Conservation (phyloP, 2,797 vertebrate species). For the Aeoliscus strigatus region DNA sequence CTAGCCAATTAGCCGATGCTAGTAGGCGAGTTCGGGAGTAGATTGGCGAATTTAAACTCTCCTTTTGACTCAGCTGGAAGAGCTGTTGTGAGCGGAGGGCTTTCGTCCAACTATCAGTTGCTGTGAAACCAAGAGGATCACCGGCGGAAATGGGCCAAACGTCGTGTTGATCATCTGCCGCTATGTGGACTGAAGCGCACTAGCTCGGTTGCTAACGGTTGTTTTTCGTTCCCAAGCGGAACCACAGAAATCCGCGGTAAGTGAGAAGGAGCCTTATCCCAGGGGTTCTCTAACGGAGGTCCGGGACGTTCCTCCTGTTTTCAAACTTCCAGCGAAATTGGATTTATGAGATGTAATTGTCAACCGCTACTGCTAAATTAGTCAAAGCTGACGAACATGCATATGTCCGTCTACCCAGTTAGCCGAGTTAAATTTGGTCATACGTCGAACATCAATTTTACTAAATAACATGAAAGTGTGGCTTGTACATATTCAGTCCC, state of each 20-base stretch:
- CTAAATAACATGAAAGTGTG: too few species aligned
- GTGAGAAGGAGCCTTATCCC: constrained; percentile 13
- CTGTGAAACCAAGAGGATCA: not conserved
- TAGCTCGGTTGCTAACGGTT: constrained; percentile 54
- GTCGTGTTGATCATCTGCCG: constrained; percentile 21
- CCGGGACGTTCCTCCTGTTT: too few species aligned
- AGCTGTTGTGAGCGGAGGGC: not conserved
- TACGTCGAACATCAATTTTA: too few species aligned
- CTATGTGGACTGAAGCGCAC: constrained; percentile 47
- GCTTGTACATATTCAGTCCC: too few species aligned
- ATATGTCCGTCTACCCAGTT: too few species aligned
- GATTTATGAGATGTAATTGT: too few species aligned
- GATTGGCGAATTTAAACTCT: constrained; percentile 2
- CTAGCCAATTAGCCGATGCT: constrained; percentile 47
- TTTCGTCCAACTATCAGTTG: not conserved
- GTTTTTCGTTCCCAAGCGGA: constrained; percentile 58
- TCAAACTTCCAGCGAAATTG: too few species aligned
- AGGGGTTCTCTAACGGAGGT: constrained; percentile 1
- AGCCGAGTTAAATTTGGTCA: too few species aligned
- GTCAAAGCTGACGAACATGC: too few species aligned
- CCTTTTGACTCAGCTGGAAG: not conserved
- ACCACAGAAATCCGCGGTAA: constrained; percentile 64
- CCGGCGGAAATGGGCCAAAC: constrained; percentile 17
- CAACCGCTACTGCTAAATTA: too few species aligned
- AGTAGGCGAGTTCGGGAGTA: constrained; percentile 9